Evolutionary conservation across 2,888 invertebrate species (phyloP), one percentile per base, ranked within the genome.

Genomic region (Aricia artaxerxes): DNA sequence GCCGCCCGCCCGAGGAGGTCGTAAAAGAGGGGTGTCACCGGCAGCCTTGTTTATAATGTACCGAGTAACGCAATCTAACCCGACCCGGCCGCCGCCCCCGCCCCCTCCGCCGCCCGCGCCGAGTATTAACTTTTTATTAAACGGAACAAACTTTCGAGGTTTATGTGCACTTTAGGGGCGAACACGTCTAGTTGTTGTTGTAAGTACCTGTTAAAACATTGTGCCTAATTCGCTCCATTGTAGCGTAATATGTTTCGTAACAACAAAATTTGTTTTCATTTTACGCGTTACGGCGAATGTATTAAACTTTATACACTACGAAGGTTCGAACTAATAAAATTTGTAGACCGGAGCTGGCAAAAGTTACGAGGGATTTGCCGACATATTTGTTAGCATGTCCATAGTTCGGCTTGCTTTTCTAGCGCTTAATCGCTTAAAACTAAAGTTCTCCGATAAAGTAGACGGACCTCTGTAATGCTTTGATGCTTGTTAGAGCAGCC

Each of bases 31-130:
- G 89, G 90, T 92, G 92, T 92, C 92, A 91, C 92, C 86, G 88
- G 83, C 92, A 90, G 89, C 87, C 90, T 93, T 93, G 92, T 93
- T 93, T 93, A 93, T 93, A 93, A 93, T 93, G 91, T 93, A 93
- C 89, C 91, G 88, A 91, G 91, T 90, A 91, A 92, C 90, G 90
- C 91, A 90, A 91, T 91, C 90, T 90, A 84, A 88, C 88, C 89
- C 88, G 85, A 85, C 88, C 87, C 86, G 84, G 88, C 87, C 88
- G 57, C 57, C 53, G 5, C 24, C 44, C 7, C 44, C 44, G 44
- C 44, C 53, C 13, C 16, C 57, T 4, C 87, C 86, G 84, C 88
- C 87, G 84, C 88, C 87, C 88, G 88, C 86, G 88, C 89, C 88
- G 90, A 90, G 90, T 91, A 91, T 91, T 90, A 92, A 92, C 92